Conservation (phyloP, 2,888 invertebrate genomes). For the Brachyopa scutellaris region DNA sequence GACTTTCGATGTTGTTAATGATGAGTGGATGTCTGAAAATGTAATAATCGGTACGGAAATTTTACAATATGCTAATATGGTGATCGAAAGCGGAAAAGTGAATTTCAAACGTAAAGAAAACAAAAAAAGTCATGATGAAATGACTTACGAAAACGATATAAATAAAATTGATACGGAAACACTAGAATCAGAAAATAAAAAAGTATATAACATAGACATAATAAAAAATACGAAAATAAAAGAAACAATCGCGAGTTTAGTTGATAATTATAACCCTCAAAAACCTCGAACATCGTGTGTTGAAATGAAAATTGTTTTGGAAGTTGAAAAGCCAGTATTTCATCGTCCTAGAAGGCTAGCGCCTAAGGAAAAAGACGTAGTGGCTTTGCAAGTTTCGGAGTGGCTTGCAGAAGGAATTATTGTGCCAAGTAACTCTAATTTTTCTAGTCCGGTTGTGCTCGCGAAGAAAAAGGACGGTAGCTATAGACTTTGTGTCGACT, state of each 20-base stretch:
- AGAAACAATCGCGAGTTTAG: neutral
- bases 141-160: too few species aligned
- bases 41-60: too few species aligned
- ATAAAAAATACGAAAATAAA: constrained; percentile 2
- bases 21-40: too few species aligned
- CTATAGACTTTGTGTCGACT: constrained; percentile 77
- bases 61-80: too few species aligned
- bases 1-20: neutral
- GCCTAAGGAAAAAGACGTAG: constrained; percentile 70
- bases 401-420: constrained; percentile 74
- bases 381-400: constrained; percentile 74
- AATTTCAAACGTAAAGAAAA: too few species aligned
- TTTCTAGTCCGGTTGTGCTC: constrained; percentile 73
- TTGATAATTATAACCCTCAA: neutral
- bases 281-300: neutral
- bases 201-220: constrained; percentile 6
- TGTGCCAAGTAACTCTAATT: constrained; percentile 60
- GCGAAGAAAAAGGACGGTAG: constrained; percentile 70
- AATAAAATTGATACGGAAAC: too few species aligned
- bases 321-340: constrained; percentile 74
- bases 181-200: neutral
- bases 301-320: constrained; percentile 21
- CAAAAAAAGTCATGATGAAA: too few species aligned
- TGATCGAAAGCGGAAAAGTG: too few species aligned
- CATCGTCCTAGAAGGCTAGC: constrained; percentile 74